Evolutionary conservation across 2,797 vertebrate species (phyloP).

Genomic region (Parauchenoglanis ngamensis): DNA sequence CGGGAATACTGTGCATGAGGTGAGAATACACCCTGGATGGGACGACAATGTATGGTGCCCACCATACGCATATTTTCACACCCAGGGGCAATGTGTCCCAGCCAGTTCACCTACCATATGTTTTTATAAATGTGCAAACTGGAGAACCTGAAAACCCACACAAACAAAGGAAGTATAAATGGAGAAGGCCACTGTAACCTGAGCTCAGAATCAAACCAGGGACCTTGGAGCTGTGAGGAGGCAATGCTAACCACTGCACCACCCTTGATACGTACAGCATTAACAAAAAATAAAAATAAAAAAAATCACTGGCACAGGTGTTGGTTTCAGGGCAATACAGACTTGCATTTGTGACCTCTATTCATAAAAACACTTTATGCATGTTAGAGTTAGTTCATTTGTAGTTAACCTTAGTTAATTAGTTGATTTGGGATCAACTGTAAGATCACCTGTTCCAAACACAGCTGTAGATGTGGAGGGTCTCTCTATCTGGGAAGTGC

Average conservation of each 20-base stretch:
- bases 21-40: neutral
- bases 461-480: slow-evolving; percentile 90
- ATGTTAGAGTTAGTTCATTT: neutral
- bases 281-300: neutral
- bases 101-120: neutral
- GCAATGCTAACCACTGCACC: neutral
- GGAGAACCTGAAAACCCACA: neutral
- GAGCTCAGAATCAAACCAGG: neutral
- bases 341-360: neutral
- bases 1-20: too few relatives aligned
- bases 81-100: neutral
- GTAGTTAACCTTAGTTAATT: neutral
- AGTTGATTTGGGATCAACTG: neutral
- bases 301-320: neutral
- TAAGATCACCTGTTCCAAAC: slow-evolving; percentile 57
- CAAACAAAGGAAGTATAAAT: neutral
- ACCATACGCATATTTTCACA: neutral
- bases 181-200: neutral
- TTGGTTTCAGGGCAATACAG: neutral
- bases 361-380: neutral
- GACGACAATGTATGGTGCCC: neutral
- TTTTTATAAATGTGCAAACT: neutral
- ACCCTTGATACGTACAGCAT: neutral
- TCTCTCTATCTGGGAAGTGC: slow-evolving; percentile 84
- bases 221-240: neutral